Evolutionary conservation across 2,113 vertebrate genomes (phyloP), one percentile per base, ranked within the genome.

Genomic region (Poeciliopsis retropinna): DNA sequence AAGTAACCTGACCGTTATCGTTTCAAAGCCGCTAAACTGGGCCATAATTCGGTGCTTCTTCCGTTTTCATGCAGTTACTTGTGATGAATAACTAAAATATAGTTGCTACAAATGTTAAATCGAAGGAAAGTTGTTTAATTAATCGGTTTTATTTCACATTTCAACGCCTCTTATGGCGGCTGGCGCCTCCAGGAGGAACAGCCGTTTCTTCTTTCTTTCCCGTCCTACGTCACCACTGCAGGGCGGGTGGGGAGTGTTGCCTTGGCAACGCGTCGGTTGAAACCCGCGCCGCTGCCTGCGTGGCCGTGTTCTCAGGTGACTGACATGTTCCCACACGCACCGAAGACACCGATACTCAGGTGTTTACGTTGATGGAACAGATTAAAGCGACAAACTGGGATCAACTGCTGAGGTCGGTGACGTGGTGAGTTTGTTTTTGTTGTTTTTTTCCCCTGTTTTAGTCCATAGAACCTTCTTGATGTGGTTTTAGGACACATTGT

Each of bases 281-380:
- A 76, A 61, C 31, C 12, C 76, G 19, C 85, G 37, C 25, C 1
- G 34, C 61, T 75, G n/a, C 7, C 61, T 75, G 31, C 7, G 7
- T 76, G 31, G 63, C 62, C 37, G 0, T 5, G 66, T 51, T 82
- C 67, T 83, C 72, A 25, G 34, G 62, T 85, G 72, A 41, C 78
- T 3, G 28, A 32, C 47, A 72, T 41, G 70, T 72, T 73, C 31
- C 32, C 67, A 6, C 64, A 17, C 44, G 19, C 15, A 19, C 44
- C 15, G 44, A 6, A 37, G 62, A 64, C 10, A 31, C 61, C 22
- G 28, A 61, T 75, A 60, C 81, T 82, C 70, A 64, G 7, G 72
- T 76, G 84, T 83, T 85, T 67, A 83, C 69, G 65, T n/a, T 63
- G 60, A 62, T 25, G 85, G 47, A 74, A 65, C n/a, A 29, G 68